Base-by-base conservation (phyloP, 2,113 vertebrate species). In the Prunella fulvescens region DNA sequence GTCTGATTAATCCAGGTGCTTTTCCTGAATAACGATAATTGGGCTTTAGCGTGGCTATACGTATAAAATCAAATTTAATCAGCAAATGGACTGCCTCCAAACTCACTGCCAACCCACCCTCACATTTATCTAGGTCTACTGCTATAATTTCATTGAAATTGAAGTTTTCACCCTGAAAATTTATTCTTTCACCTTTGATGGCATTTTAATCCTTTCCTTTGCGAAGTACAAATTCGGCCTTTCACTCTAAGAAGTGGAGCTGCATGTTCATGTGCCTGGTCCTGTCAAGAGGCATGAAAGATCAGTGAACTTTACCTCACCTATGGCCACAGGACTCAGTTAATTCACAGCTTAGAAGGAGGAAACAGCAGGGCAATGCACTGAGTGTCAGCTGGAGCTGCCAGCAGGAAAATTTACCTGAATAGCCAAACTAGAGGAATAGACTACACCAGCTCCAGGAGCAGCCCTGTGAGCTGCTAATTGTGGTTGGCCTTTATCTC, bases 61-160 rank as follows among this genome's bases (percentile, higher is more conserved):
- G 54, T 94, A 93, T 92, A 97, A 97, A 96, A 97, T 96, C 66
- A 90, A 95, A 97, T 97, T 95, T 96, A 97, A 98, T 98, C 88
- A 89, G 96, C 82, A 97, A 97, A 97, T 97, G 92, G 81, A 90
- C 94, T 97, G 95, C 86, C 88, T 97, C 91, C 89, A 86, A 97
- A 97, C 96, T 97, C 82, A 97, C 95, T 97, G 96, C 96, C 91
- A 97, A 94, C 71, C 57, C 58, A 76, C 91, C 61, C 48, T 97
- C 90, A 90, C 81, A 97, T 97, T 97, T 94, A 93, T 96, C 95
- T 95, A 96, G 91, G 82, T 90, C 96, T 97, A 81, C 92, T 89
- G 87, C 87, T 90, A 66, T 97, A 90, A 97, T 97, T 96, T 94
- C 81, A 96, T 94, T 84, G 92, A 96, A 97, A 96, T 83, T 73